Evolutionary conservation across 2,888 invertebrate genomes (phyloP).

Genomic region (Lutraria lutraria): DNA sequence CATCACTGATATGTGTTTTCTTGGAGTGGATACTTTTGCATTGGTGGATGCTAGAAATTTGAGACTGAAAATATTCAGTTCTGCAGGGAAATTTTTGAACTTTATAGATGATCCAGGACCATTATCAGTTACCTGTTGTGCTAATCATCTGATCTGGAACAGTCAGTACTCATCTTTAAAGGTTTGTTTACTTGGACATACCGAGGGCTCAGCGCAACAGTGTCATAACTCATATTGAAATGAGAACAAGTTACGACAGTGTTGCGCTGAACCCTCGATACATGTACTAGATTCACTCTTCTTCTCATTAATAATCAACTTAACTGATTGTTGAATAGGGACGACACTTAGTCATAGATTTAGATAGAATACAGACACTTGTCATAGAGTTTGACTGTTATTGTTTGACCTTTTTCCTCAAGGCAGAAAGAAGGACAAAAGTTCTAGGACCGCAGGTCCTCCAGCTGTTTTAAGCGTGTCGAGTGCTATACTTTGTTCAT

Average conservation of each 20-base stretch:
- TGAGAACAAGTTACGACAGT: too few species aligned
- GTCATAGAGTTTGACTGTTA: too few species aligned
- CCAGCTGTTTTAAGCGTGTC: not conserved
- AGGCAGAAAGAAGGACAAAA: not conserved
- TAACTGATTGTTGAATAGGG: too few species aligned
- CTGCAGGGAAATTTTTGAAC: slow-evolving; percentile 63
- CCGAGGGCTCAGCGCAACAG: too few species aligned
- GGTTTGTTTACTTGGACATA: slow-evolving; percentile 10
- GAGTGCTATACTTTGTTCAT: too few species aligned
- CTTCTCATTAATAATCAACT: too few species aligned
- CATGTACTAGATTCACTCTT: not conserved
- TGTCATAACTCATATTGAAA: too few species aligned
- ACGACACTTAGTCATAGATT: not conserved
- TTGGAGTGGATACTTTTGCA: slow-evolving; percentile 49
- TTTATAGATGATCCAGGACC: slow-evolving; percentile 56
- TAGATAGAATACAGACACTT: not conserved
- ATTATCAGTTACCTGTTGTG: slow-evolving; percentile 59
- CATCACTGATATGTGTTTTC: slow-evolving; percentile 33
- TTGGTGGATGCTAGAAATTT: slow-evolving; percentile 68
- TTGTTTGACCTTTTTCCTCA: too few species aligned
- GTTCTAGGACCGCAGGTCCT: not conserved
- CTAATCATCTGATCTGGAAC: slow-evolving; percentile 56
- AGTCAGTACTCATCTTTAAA: slow-evolving; percentile 45
- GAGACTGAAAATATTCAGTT: slow-evolving; percentile 66
- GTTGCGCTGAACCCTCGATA: too few species aligned